phyloP scores from a whole-genome alignment of 2,888 invertebrate genomes.

The Sinelater perroti region DNA sequence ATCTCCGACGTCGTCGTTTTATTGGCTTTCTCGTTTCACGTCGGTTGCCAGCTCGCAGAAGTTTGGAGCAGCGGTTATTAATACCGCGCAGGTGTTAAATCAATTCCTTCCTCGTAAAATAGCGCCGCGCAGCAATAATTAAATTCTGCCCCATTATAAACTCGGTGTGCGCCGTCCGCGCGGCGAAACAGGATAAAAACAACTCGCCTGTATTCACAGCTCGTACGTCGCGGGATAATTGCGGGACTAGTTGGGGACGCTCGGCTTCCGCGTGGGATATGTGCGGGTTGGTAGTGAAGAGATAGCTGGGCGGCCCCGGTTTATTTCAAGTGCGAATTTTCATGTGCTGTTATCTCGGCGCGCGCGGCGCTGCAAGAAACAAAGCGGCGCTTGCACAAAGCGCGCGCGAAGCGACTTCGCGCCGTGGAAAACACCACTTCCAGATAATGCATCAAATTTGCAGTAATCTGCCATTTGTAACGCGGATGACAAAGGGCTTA shows the following conservation, averaged over 20 bases:
- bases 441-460: slow-evolving; percentile 38
- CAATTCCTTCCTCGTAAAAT: slow-evolving; percentile 5
- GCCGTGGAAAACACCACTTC: slow-evolving; percentile 25
- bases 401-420: slow-evolving; percentile 4
- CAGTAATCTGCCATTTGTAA: slow-evolving; percentile 38
- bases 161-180: background rate
- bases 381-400: background rate
- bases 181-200: background rate
- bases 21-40: slow-evolving; percentile 1
- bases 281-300: too few species aligned
- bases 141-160: slow-evolving; percentile 10
- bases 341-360: slow-evolving; percentile 26
- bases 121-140: slow-evolving; percentile 6
- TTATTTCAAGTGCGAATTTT: too few species aligned
- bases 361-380: background rate
- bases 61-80: slow-evolving; percentile 4
- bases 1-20: background rate
- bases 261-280: too few species aligned
- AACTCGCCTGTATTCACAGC: background rate
- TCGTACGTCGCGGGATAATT: slow-evolving; percentile 11
- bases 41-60: background rate
- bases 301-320: too few species aligned
- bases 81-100: slow-evolving; percentile 13
- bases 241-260: background rate
- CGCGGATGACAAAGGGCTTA: slow-evolving; percentile 37